These are phyloP conservation scores for Tribolium castaneum DNA, from an alignment of 1,140 invertebrate species.

Conservation along the genomic window DNA sequence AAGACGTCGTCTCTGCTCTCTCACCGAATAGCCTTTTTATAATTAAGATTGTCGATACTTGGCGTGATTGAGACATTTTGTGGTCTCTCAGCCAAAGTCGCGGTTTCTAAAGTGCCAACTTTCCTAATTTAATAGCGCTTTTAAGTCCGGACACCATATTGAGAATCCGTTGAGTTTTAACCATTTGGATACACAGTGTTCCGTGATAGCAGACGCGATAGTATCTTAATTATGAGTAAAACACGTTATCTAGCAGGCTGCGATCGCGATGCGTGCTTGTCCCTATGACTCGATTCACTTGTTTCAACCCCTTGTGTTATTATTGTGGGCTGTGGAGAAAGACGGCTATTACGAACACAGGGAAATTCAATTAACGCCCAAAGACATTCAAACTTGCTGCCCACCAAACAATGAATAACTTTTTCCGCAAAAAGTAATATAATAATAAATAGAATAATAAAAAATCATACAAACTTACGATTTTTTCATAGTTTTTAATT, in stretches of 20 bases:
- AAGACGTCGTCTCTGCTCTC: not conserved
- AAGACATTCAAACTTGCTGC: not conserved
- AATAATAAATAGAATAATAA: too few relatives aligned
- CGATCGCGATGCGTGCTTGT: conserved; percentile 60
- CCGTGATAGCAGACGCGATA: conserved; percentile 56
- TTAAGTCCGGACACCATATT: conserved; percentile 55
- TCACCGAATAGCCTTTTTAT: not conserved
- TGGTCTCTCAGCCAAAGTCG: not conserved
- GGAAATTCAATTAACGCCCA: conserved; percentile 25
- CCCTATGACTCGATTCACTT: conserved; percentile 55
- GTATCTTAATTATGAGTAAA: conserved; percentile 63
- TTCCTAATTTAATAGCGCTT: conserved; percentile 11
- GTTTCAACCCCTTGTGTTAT: conserved; percentile 50
- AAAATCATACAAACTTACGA: too few relatives aligned
- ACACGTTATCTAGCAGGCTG: conserved; percentile 61
- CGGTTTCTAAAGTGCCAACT: conserved; percentile 2
- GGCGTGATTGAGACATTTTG: not conserved
- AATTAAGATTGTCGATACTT: conserved; percentile 3
- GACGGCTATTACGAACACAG: not conserved
- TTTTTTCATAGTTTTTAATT: too few relatives aligned
- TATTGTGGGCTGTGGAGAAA: conserved; percentile 32
- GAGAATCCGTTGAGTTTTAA: conserved; percentile 59
- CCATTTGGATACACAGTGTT: conserved; percentile 56
- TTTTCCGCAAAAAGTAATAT: too few relatives aligned
- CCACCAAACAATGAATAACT: too few relatives aligned